A percentile compares a stretch with the other conserved stretches of the same genome.
Conservation (phyloP, 2,113 vertebrate genomes). For the Phycodurus eques region DNA sequence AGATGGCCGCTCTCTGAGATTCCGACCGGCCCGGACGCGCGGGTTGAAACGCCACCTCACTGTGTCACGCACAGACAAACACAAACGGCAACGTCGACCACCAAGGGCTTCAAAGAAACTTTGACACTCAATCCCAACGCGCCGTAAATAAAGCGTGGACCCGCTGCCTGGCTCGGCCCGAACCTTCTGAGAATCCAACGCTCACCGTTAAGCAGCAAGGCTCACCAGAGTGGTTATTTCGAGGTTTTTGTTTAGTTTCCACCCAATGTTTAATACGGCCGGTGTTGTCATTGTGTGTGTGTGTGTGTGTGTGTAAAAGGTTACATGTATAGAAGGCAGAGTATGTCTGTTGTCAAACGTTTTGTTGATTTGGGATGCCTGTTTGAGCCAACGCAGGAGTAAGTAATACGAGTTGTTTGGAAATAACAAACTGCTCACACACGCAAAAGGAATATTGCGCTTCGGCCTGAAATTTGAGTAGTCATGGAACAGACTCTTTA, state of each 20-base stretch:
- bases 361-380: constrained; percentile 17
- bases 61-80: background rate
- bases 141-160: background rate
- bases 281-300: constrained; percentile 1
- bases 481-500: constrained; percentile 3
- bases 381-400: constrained; percentile 24
- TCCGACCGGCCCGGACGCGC: constrained; percentile 53
- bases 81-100: background rate
- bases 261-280: constrained; percentile 22
- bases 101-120: background rate
- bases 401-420: background rate
- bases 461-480: background rate
- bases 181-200: background rate
- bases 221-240: background rate
- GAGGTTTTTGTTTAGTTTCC: constrained; percentile 5
- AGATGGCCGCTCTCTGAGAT: constrained; percentile 87
- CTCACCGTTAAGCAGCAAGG: background rate
- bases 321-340: constrained; percentile 7
- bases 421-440: background rate
- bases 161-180: background rate
- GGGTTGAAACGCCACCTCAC: background rate
- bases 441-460: background rate
- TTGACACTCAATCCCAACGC: background rate
- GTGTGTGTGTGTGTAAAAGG: background rate
- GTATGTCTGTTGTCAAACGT: constrained; percentile 37